Evolutionary conservation across 2,888 invertebrate genomes (phyloP).

Genomic region (Drosophila paracracens): DNA sequence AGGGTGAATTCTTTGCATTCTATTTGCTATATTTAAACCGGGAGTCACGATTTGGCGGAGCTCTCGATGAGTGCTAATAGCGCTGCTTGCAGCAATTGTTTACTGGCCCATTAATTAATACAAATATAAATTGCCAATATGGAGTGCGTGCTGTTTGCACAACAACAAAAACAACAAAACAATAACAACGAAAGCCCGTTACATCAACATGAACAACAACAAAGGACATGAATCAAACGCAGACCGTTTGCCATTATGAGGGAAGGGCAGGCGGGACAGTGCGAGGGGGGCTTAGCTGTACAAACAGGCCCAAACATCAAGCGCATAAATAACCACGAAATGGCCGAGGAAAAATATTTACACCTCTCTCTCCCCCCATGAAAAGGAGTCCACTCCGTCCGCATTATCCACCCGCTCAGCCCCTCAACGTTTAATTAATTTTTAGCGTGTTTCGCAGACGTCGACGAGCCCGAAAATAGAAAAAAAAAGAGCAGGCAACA

Average conservation of each 20-base stretch:
- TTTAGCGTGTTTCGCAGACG: slow-evolving; percentile 77
- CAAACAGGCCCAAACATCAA: slow-evolving; percentile 57
- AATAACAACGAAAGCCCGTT: slow-evolving; percentile 29
- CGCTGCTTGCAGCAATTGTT: slow-evolving; percentile 77
- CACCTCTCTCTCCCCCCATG: slow-evolving; percentile 28
- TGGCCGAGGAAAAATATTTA: slow-evolving; percentile 74
- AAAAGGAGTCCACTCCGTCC: neutral
- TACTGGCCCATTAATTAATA: slow-evolving; percentile 82
- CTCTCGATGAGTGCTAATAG: slow-evolving; percentile 72
- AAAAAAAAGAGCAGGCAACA: slow-evolving; percentile 68
- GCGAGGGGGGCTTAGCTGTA: slow-evolving; percentile 31
- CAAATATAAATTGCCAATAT: slow-evolving; percentile 82
- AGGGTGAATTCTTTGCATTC: slow-evolving; percentile 18
- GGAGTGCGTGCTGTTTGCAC: slow-evolving; percentile 75
- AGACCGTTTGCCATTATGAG: slow-evolving; percentile 46
- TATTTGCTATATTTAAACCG: slow-evolving; percentile 1
- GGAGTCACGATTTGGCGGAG: slow-evolving; percentile 27
- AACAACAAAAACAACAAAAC: slow-evolving; percentile 36
- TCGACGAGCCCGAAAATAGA: slow-evolving; percentile 53
- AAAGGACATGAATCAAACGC: slow-evolving; percentile 70
- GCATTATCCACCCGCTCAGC: slow-evolving; percentile 22
- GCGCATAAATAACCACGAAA: slow-evolving; percentile 82
- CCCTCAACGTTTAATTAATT: slow-evolving; percentile 77
- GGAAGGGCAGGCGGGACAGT: neutral
- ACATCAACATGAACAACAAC: slow-evolving; percentile 38